Percentiles rank a stretch among this genome's conserved stretches.
Conservation (phyloP, 2,797 vertebrate species). For the Coilia nasus region DNA sequence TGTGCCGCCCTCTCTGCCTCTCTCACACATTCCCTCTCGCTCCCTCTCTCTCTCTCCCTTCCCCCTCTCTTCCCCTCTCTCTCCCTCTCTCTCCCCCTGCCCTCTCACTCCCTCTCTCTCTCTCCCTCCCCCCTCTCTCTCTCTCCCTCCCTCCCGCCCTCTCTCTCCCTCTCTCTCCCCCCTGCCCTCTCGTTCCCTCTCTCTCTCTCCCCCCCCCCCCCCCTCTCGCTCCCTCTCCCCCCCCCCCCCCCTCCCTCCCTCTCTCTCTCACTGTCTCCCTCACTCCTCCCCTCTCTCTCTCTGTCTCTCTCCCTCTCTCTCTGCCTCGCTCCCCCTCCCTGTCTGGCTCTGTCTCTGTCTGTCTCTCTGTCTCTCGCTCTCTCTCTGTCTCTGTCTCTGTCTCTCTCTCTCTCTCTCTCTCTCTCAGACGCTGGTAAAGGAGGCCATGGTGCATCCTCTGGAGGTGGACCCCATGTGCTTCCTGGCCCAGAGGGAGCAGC, state of each 20-base stretch:
- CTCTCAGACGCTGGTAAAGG: slow-evolving; percentile 74
- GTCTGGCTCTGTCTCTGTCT: not conserved
- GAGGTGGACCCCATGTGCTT: slow-evolving; percentile 70
- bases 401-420: slow-evolving; percentile 33
- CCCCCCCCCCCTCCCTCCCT: not conserved
- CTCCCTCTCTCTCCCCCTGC: not conserved
- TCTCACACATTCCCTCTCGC: not conserved
- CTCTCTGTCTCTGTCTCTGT: slow-evolving; percentile 18
- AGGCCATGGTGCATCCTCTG: slow-evolving; percentile 71
- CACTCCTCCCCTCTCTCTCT: not conserved
- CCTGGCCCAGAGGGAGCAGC: slow-evolving; percentile 61
- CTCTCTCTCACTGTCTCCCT: too few species aligned
- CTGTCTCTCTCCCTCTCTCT: not conserved
- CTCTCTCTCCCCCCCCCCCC: not conserved
- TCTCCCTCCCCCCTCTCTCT: not conserved
- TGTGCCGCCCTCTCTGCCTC: not conserved
- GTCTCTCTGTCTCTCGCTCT: not conserved
- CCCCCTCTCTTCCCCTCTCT: not conserved
- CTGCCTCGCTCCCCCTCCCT: not conserved
- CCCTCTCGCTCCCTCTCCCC: slow-evolving; percentile 5
- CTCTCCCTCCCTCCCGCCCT: not conserved
- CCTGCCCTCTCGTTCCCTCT: not conserved
- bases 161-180: not conserved
- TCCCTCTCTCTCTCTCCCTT: not conserved
- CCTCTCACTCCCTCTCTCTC: not conserved